Base-by-base conservation (phyloP, 2,888 invertebrate species). In the Lepidochitona cinerea region DNA sequence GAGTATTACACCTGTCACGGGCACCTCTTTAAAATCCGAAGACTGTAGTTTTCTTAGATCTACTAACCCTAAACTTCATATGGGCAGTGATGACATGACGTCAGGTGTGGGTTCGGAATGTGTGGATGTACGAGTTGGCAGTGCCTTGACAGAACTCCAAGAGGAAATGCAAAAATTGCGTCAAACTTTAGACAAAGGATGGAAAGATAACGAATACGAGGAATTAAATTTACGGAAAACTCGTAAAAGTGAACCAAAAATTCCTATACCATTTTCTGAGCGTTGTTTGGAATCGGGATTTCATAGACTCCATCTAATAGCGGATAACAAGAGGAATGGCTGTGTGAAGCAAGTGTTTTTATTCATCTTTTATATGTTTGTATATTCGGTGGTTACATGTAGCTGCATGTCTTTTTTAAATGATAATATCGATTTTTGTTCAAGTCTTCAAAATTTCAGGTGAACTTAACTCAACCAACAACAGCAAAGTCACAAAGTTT, bases 171-270 rank as follows among this genome's bases (percentile, higher is more conserved):
- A 59, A 29, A 59, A 59, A 59, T 29, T 59, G 26, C 59, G 59
- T 9, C 59, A 59, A 59, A 59, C 59, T 23, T 26, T 59, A 32
- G 59, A 59, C 32, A 59, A 59, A 59, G 59, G 59, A 59, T 59
- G 59, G 59, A 59, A 59, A 29, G 59, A 59, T 29, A 59, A 59
- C 32, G 59, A 59, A 29, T 59, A 59, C 29, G 59, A 59, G 26
- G 59, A 59, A 59, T 59, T 59, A 26, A 59, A 59, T 59, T 59
- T 59, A 59, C 59, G 59, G 59, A 59, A 59, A 59, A 59, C 29
- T 59, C 59, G 59, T 29, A 59, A 59, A 59, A 59, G 26, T 29
- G 59, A 59, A 59, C 59, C 59, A 4, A 59, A 59, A 59, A 59
- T 29, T 4, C 59, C 59, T 14, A 29, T 59, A 29, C 23, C 59